A percentile compares a stretch with the other conserved stretches of the same genome.
phyloP scores from a whole-genome alignment of 2,113 vertebrate genomes.

The Suricata suricatta region DNA sequence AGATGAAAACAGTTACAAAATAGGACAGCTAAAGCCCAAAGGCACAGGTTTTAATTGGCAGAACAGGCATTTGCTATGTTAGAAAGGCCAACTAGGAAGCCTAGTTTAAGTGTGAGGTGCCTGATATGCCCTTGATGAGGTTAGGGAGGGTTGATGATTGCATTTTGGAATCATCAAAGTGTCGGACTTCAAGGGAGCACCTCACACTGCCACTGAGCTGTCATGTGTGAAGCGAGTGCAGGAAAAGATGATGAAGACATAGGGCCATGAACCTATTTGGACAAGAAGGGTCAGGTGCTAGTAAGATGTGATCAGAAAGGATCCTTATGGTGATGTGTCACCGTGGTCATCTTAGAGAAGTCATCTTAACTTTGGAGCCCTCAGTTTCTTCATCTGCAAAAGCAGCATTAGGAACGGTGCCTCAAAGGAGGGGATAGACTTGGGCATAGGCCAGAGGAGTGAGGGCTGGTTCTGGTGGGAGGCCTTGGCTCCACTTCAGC shows the following conservation, averaged over 20 bases:
- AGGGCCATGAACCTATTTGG: neutral
- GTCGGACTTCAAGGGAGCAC: conserved; percentile 14
- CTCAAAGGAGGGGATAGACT: neutral
- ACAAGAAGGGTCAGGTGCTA: neutral
- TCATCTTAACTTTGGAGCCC: neutral
- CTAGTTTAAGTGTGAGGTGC: neutral
- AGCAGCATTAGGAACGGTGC: neutral
- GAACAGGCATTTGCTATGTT: neutral
- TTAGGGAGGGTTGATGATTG: neutral
- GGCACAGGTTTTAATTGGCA: neutral
- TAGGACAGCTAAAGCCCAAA: neutral
- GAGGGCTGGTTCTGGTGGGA: neutral
- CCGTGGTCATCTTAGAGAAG: neutral
- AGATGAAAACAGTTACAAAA: neutral
- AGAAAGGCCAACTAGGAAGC: neutral
- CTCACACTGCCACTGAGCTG: neutral
- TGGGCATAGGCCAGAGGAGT: neutral
- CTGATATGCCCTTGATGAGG: neutral
- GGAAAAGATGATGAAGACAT: neutral
- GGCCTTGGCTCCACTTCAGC: neutral
- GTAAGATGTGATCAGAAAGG: neutral
- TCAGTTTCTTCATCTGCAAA: conserved; percentile 39
- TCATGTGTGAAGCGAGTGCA: neutral
- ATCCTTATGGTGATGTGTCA: neutral
- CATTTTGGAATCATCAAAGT: neutral